Base-by-base conservation (phyloP, 2,888 invertebrate genomes). In the Julus scanicus region DNA sequence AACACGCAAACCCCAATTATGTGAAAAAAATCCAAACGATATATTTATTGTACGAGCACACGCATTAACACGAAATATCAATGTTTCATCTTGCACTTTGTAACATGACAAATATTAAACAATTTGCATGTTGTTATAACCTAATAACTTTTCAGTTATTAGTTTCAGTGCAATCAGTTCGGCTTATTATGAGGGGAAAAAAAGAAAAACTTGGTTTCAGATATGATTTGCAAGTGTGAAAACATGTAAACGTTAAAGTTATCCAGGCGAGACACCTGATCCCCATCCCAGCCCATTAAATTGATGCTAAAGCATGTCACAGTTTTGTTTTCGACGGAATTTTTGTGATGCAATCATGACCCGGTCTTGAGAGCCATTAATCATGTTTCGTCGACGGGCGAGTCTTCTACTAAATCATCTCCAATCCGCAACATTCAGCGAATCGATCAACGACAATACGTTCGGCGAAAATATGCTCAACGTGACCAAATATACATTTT, bases 361-460 rank as follows among this genome's bases (percentile, higher is more conserved):
- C 71, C 71, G n/a, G 11, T 29, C 71, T 29, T 29, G 71, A 71
- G 71, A 29, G 71, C 71, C 71, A 71, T 71, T 71, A 71, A 71
- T 71, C 71, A 71, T 71, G 71, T 71, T 71, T 71, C 29, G 29
- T 11, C 6, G 71, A 71, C 29, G 29, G 71, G 20, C 11, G n/a
- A 29, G 29, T 29, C 71, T 71, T 29, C n/a, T 71, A 6, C 11
- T 71, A 71, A 71, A 71, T 71, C n/a, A 29, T 71, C 71, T 71
- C 29, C 71, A 71, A 71, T 71, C 71, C 71, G 1, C n/a, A n/a
- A 13, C 29, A 71, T 71, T 71, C 29, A 71, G 71, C 71, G 9
- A 71, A 13, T 71, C 71, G 71, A 71, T 71, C 71, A 71, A 71
- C 71, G 71, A 71, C 71, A 71, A 71, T 71, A 71, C 29, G 29